These are phyloP conservation scores for Ormyrus thymus DNA, from an alignment of 2,888 invertebrate genomes.

Conservation along the genomic window DNA sequence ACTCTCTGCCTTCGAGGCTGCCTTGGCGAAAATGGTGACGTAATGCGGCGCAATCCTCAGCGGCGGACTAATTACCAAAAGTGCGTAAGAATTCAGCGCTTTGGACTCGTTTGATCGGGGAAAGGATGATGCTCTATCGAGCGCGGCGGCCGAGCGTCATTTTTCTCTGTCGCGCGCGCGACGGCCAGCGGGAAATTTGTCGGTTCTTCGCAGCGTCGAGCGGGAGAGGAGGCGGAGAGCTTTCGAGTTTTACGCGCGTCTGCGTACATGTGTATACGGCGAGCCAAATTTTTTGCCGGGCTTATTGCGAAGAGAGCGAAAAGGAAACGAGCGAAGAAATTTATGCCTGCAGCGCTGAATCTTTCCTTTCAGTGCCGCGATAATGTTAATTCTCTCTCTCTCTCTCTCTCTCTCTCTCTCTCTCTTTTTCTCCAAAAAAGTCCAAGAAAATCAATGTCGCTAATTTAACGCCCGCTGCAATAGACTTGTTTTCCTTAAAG, in stretches of 20 bases:
- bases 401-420: too few species aligned
- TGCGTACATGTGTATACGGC: too few species aligned
- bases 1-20: not conserved
- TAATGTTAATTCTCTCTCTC: not conserved
- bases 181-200: not conserved
- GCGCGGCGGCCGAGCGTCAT: too few species aligned
- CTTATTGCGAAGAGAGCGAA: not conserved
- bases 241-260: not conserved
- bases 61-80: not conserved
- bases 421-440: not conserved
- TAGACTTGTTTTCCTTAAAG: too few species aligned
- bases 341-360: constrained; percentile 6
- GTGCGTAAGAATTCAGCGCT: too few species aligned
- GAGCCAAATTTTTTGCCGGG: not conserved
- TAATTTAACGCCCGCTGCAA: too few species aligned
- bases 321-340: not conserved
- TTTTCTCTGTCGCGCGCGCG: too few species aligned
- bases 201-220: not conserved
- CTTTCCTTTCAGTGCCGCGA: constrained; percentile 7
- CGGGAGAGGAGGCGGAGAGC: not conserved
- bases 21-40: constrained; percentile 10
- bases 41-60: not conserved
- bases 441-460: not conserved
- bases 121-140: too few species aligned
- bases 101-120: too few species aligned